Evolutionary conservation across 2,113 vertebrate species (phyloP), one percentile per base, ranked within the genome.

Genomic region (Mastomys coucha): DNA sequence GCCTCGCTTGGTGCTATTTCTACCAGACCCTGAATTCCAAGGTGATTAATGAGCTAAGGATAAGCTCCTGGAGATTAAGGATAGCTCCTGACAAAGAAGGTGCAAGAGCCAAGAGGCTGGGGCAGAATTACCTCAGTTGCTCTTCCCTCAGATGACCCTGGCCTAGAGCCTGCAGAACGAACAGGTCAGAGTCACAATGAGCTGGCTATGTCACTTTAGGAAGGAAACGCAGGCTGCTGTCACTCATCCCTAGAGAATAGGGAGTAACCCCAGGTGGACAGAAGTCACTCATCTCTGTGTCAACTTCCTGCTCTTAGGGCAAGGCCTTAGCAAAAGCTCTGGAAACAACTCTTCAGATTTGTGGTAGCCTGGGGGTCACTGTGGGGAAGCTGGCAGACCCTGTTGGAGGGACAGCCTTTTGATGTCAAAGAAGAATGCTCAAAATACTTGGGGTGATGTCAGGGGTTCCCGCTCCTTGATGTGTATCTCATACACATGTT

Each of bases 371-470:
- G 2, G 19, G 26, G 16, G 14, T 45, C 9, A 31, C 49, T 14
- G 5, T 76, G 33, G 1, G 7, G 1, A 49, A 36, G 7, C 42
- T 91, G 58, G 33, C 60, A 45, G 75, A 5, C 2, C 69, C n/a
- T 26, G 0, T 14, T 39, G 5, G 22, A 39, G 22, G 3, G 9
- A 58, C 12, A 10, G 1, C 10, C 72, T 42, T 49, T 5, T 16
- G 19, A 1, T 1, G 65, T 9, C 28, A 76, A 73, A 91, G 24
- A 69, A 53, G 36, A 56, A 28, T 39, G 22, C 11, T 3, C n/a
- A 11, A 9, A 31, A 2, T n/a, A 19, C 31, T 39, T 7, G n/a
- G 14, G 0, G 1, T 2, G 22, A 16, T 0, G 2, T 39, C 8
- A 3, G 14, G 31, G 4, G 1, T 0, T 63, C 11, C 3, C 7